Evolutionary conservation across 2,797 vertebrate species (phyloP), one percentile per base, ranked within the genome.

Genomic region (Catamblyrhynchus diadema): DNA sequence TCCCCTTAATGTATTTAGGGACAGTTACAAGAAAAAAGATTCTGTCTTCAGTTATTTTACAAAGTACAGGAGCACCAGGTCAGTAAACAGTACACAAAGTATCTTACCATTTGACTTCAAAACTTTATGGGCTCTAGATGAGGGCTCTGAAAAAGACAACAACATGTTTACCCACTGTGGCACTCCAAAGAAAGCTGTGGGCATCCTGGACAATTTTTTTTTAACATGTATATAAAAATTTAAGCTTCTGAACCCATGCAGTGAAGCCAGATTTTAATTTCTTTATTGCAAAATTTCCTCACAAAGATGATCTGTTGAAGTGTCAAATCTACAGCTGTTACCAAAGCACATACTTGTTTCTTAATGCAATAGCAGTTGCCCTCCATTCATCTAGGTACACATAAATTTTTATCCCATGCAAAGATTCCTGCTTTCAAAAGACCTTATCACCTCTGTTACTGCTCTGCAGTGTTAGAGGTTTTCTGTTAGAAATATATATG

Each of bases 121-220:
- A 91, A 98, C 98, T 98, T 99, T 99, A 96, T 99, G 97, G 84
- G 98, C 96, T 98, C 99, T 99, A 10, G 99, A 99, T 9, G 99
- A 98, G 59, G 99, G 99, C 92, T 99, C 99, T 99, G 97, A 65
- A 82, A 96, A 95, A 57, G 62, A 96, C 45, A 90, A 80, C 32
- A 95, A 84, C 12, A 28, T 15, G 3, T 93, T 94, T 90, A 81
- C 42, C 67, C 12, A 53, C 22, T 84, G 33, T 54, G 60, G 30
- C 11, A 67, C 35, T 53, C 23, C 2, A 25, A 41, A 83, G 44
- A 42, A 88, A 81, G 54, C 14, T 69, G 47, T 6, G 9, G 30
- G 17, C 21, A 50, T 70, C 35, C 39, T 69, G 18, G 18, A 27
- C 35, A 65, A 42, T 3, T 35, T 84, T 66, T 54, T 84, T 44